Base-by-base conservation (phyloP, 1,140 invertebrate genomes). In the Caenorhabditis brenneri region DNA sequence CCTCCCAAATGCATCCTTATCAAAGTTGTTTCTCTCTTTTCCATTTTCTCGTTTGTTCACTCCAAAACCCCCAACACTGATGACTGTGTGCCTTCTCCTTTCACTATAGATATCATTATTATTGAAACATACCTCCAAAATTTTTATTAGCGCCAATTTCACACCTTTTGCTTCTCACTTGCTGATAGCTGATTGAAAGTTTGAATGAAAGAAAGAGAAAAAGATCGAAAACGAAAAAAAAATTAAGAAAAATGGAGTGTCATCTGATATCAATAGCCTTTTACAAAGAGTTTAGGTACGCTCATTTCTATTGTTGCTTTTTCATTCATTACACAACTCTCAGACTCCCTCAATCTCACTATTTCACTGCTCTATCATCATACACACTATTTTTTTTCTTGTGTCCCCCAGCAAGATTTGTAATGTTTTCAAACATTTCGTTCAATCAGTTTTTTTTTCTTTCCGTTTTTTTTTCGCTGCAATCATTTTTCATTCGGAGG, bases 361-460 rank as follows among this genome's bases (percentile, higher is more conserved):
- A 74, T 74, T 74, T 74, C 65, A 74, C 65, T 29, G 65, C 65
- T 29, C 65, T 36, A 74, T 74, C 65, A 74, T 36, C 65, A 74
- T 36, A 74, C 65, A 74, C 65, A 42, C 39, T 42, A 42, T 42
- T 42, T 74, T 29, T 74, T 36, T 51, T 19, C 60, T 33, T 74
- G 65, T 74, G 65, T n/a, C n/a, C n/a, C 65, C 65, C 65, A 74
- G 65, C 65, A 74, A n/a, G 65, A 74, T 74, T 74, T 74, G 65
- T 74, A 74, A 74, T 74, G 65, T 74, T 74, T 74, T 74, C 65
- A 74, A 74, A 74, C 65, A 74, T 74, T 74, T 74, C n/a, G 65
- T 74, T 74, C 65, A 74, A 36, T 74, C 36, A 42, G 65, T 74
- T 74, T 74, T 74, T 74, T 31, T 36, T 46, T 39, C 19, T 39